These are phyloP conservation scores for Callipepla californica DNA, from an alignment of 2,113 vertebrate genomes.

Conservation along the genomic window DNA sequence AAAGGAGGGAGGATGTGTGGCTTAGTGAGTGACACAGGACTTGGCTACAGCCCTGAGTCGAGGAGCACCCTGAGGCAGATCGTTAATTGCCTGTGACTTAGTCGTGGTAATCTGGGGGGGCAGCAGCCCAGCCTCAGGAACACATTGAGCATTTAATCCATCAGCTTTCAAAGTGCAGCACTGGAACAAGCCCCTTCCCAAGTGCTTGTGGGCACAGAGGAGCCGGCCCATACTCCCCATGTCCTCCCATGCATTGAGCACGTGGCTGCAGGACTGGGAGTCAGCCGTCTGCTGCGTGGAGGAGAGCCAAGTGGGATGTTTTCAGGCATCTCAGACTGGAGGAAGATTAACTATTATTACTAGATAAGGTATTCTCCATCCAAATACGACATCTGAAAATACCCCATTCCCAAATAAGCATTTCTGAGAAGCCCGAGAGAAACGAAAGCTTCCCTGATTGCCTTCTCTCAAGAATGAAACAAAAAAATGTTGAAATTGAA, in stretches of 20 bases:
- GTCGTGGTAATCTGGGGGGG: conserved; percentile 15
- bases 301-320: conserved; percentile 17
- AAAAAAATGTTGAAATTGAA: conserved; percentile 14
- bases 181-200: background rate
- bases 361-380: conserved; percentile 49
- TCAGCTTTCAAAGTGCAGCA: conserved; percentile 33
- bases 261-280: fast-evolving
- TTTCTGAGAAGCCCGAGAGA: conserved; percentile 12
- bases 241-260: background rate
- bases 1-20: conserved; percentile 31
- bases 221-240: background rate
- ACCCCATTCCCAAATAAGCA: background rate
- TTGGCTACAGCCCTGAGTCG: background rate
- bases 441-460: conserved; percentile 9
- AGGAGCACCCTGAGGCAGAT: conserved; percentile 32
- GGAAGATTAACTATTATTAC: conserved; percentile 30
- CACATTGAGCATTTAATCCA: background rate
- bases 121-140: background rate
- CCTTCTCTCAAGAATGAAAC: conserved; percentile 27
- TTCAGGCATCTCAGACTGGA: background rate
- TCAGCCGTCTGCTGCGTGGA: fast-evolving
- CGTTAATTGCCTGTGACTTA: conserved; percentile 38
- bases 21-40: conserved; percentile 13
- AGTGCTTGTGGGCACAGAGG: background rate
- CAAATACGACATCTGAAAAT: background rate